These are phyloP conservation scores for Zoanthus sansibaricus DNA, from an alignment of 92 coral and sea anemone genomes.

Conservation along the genomic window DNA sequence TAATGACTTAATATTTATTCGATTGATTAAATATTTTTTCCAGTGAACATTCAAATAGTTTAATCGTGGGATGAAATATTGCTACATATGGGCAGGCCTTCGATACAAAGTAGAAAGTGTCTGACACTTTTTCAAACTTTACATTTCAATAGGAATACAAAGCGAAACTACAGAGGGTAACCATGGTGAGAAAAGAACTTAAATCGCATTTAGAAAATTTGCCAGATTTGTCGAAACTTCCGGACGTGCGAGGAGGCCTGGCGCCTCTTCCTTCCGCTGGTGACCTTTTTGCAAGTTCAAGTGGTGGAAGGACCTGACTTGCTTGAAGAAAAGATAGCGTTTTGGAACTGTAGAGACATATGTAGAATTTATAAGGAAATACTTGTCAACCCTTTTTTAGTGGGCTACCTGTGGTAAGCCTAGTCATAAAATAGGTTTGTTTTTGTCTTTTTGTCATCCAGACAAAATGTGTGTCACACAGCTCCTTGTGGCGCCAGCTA, in stretches of 20 bases:
- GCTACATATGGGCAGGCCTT: too few relatives aligned
- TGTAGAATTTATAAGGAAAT: too few relatives aligned
- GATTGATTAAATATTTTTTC: too few relatives aligned
- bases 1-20: too few relatives aligned
- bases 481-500: too few relatives aligned
- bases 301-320: conserved; percentile 69
- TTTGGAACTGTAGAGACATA: background rate
- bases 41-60: too few relatives aligned
- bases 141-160: conserved; percentile 80
- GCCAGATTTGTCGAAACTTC: conserved; percentile 94
- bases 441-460: too few relatives aligned
- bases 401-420: too few relatives aligned
- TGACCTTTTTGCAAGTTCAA: conserved; percentile 88
- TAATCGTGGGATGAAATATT: too few relatives aligned
- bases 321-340: background rate
- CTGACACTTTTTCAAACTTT: background rate
- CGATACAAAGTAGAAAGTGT: background rate
- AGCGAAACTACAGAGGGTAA: conserved; percentile 91
- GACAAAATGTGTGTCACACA: too few relatives aligned
- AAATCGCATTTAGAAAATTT: conserved; percentile 95
- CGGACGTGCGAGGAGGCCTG: conserved; percentile 93
- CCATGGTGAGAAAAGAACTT: conserved; percentile 93
- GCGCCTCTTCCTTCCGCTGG: conserved; percentile 99
- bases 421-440: too few relatives aligned
- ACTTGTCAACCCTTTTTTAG: too few relatives aligned